Base-by-base conservation (phyloP, 2,888 invertebrate genomes). In the Latheticus oryzae region DNA sequence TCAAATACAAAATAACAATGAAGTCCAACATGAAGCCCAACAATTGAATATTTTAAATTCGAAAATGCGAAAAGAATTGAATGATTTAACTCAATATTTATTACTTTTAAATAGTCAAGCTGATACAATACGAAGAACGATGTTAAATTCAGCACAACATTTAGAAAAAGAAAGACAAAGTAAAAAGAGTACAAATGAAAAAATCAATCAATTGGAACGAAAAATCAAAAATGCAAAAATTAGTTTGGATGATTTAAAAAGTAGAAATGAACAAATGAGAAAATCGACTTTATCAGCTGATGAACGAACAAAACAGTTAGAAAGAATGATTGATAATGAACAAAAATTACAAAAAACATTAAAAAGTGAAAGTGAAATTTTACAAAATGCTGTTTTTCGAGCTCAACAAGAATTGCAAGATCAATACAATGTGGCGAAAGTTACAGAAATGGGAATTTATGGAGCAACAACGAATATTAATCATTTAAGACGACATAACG, bases 291-390 rank as follows among this genome's bases (percentile, higher is more conserved):
- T 84, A 66, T 81, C 83, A 12, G 79, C 85, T 0, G 83, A 82
- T 26, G 86, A 86, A 66, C 78, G 85, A 19, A 80, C 83, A 0
- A 83, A 80, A 45, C 82, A 85, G 65, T 75, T 88, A 3, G 84
- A 87, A 68, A 81, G 83, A 15, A 83, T 88, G 74, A 76, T 87
- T 9, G 83, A 83, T 78, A 80, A 79, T 30, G 84, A 84, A 66
- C 82, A 84, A 66, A 79, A 78, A 8, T 81, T 80, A 64, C 79
- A 81, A n/a, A 79, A 70, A 28, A 76, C 78, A 21, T 51, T 84
- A 50, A 77, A 79, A 1, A 50, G 69, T 32, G 84, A 81, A 63
- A 79, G 80, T 43, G 82, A 82, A 64, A 76, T 80, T 28, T 77
- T 83, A 2, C 82, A 83, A 79, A 80, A 81, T 42, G 79, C 81